These are phyloP conservation scores for Enteromius treurensis DNA, from an alignment of 2,797 vertebrate species.

Conservation along the genomic window DNA sequence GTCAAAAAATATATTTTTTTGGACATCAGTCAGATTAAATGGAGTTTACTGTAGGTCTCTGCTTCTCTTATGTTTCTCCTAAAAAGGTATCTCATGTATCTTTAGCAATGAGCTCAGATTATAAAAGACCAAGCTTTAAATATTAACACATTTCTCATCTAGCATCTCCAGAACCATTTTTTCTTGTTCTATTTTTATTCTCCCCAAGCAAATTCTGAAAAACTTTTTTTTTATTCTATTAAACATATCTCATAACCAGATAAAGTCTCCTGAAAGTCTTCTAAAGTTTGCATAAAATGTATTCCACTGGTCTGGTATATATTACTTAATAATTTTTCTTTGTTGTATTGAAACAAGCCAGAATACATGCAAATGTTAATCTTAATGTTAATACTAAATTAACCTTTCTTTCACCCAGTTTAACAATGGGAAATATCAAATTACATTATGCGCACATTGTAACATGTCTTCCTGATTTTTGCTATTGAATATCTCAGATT, in stretches of 20 bases:
- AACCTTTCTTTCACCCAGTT: background rate
- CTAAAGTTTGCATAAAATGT: background rate
- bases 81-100: background rate
- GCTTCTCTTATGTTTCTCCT: background rate
- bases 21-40: background rate
- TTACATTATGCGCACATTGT: background rate
- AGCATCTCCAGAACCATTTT: background rate
- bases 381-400: background rate
- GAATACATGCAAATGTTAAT: background rate
- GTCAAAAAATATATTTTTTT: background rate
- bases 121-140: background rate
- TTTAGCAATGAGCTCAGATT: background rate
- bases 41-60: background rate
- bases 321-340: background rate
- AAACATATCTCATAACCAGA: background rate
- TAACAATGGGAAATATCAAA: background rate
- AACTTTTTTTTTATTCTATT: background rate
- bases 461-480: background rate
- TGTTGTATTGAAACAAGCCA: background rate
- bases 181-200: background rate
- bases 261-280: background rate
- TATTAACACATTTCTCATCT: background rate
- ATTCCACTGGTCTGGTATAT: background rate
- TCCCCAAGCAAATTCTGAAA: background rate
- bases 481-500: background rate